A percentile compares a stretch with the other conserved stretches of the same genome.
phyloP scores from a whole-genome alignment of 2,888 invertebrate species.

The Leucozona laternaria region DNA sequence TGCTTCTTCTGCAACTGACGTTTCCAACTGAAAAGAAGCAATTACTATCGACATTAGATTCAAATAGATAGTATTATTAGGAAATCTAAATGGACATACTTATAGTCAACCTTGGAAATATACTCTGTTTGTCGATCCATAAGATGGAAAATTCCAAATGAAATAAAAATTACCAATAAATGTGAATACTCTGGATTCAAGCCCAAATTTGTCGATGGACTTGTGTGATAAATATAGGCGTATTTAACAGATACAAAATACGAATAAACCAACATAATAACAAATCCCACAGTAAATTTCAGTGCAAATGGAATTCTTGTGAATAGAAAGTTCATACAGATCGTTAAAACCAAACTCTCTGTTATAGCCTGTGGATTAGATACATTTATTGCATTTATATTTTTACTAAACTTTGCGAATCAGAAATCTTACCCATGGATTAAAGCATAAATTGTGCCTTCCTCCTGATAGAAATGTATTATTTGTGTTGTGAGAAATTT shows the following conservation, averaged over 20 bases:
- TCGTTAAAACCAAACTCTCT: slow-evolving; percentile 85
- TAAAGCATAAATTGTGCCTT: slow-evolving; percentile 79
- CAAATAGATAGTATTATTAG: neutral
- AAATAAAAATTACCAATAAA: slow-evolving; percentile 89
- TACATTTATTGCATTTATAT: neutral
- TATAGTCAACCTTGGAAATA: slow-evolving; percentile 93
- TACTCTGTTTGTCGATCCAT: slow-evolving; percentile 96
- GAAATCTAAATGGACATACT: slow-evolving; percentile 83
- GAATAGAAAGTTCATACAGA: slow-evolving; percentile 91
- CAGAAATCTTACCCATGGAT: slow-evolving; percentile 81
- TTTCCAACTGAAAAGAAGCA: slow-evolving; percentile 85
- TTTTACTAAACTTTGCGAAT: neutral
- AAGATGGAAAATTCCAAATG: slow-evolving; percentile 91
- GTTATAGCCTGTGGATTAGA: slow-evolving; percentile 83
- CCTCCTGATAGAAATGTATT: slow-evolving; percentile 68
- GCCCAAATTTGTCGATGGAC: slow-evolving; percentile 89
- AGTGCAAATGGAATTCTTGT: slow-evolving; percentile 92
- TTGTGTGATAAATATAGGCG: slow-evolving; percentile 85
- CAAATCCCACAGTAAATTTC: slow-evolving; percentile 89
- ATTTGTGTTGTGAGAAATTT: slow-evolving; percentile 28
- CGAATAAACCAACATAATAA: slow-evolving; percentile 88
- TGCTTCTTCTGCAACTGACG: slow-evolving; percentile 91
- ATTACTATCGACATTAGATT: neutral
- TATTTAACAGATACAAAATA: slow-evolving; percentile 88
- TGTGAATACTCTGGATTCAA: slow-evolving; percentile 89